Evolutionary conservation across 2,113 vertebrate genomes (phyloP).

Genomic region (Lucifuga dentata): DNA sequence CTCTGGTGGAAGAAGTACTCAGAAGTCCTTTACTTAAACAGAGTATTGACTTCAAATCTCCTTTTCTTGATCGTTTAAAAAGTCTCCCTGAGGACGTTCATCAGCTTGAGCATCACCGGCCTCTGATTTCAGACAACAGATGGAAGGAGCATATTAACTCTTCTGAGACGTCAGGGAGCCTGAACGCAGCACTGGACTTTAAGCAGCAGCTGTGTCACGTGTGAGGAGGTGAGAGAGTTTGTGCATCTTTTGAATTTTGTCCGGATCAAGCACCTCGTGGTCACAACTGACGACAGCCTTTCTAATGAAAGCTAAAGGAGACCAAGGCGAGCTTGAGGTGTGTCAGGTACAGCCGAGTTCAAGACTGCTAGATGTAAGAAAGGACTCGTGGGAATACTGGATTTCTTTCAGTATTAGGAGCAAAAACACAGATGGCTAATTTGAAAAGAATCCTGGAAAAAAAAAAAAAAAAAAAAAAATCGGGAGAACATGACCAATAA

Average conservation of each 20-base stretch:
- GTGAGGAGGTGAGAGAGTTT: slow-evolving; percentile 13
- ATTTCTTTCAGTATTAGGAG: background rate
- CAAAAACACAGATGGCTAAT: no score
- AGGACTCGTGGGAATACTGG: slow-evolving; percentile 14
- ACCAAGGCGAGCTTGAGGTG: background rate
- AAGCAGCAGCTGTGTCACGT: background rate
- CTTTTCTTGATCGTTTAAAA: background rate
- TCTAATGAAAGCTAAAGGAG: slow-evolving; percentile 28
- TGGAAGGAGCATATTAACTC: slow-evolving; percentile 25
- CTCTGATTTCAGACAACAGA: slow-evolving; percentile 37
- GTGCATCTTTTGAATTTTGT: slow-evolving; percentile 20
- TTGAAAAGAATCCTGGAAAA: background rate
- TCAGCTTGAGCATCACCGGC: slow-evolving; percentile 16
- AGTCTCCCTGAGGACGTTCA: slow-evolving; percentile 35
- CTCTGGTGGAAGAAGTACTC: background rate
- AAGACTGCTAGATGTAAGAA: background rate
- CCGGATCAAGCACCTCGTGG: slow-evolving; percentile 21
- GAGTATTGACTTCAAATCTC: no score
- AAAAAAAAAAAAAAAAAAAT: slow-evolving; percentile 9
- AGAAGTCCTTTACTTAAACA: no score
- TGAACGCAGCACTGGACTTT: background rate
- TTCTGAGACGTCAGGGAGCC: slow-evolving; percentile 21
- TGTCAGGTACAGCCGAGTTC: slow-evolving; percentile 13
- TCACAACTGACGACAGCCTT: slow-evolving; percentile 32
- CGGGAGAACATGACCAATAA: slow-evolving; percentile 26